Evolutionary conservation across 2,113 vertebrate genomes (phyloP).

Genomic region (Silurus meridionalis): DNA sequence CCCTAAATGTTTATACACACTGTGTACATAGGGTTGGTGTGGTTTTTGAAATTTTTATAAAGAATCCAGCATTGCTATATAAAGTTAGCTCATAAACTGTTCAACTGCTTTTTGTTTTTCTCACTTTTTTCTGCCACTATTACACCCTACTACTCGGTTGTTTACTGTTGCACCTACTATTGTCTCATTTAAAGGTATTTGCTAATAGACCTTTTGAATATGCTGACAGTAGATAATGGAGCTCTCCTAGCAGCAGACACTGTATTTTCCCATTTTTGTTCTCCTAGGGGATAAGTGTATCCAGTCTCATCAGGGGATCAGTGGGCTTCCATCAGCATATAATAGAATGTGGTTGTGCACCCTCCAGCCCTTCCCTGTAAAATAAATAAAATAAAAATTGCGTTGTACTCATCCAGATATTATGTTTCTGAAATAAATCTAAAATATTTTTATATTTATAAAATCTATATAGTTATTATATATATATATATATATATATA

Average conservation of each 20-base stretch:
- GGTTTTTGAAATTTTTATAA: neutral
- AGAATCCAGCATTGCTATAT: neutral
- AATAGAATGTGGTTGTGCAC: neutral
- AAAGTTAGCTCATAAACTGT: neutral
- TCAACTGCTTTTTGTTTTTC: neutral
- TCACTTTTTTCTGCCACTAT: neutral
- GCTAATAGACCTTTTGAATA: neutral
- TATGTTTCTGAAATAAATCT: neutral
- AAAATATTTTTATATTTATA: too few species aligned
- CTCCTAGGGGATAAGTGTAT: neutral
- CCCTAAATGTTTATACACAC: neutral
- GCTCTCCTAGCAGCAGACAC: neutral
- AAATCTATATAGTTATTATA: too few species aligned
- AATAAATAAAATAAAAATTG: too few species aligned
- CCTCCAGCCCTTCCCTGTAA: neutral
- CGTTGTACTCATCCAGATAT: neutral
- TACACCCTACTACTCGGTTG: neutral
- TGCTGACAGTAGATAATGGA: neutral
- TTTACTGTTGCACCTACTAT: neutral
- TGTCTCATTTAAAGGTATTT: neutral
- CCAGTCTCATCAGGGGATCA: neutral
- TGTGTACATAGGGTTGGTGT: neutral
- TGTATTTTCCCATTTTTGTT: neutral
- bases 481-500: too few species aligned
- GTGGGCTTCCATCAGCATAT: neutral